Conservation (phyloP, 2,888 invertebrate species). For the Tiliacea aurago region DNA sequence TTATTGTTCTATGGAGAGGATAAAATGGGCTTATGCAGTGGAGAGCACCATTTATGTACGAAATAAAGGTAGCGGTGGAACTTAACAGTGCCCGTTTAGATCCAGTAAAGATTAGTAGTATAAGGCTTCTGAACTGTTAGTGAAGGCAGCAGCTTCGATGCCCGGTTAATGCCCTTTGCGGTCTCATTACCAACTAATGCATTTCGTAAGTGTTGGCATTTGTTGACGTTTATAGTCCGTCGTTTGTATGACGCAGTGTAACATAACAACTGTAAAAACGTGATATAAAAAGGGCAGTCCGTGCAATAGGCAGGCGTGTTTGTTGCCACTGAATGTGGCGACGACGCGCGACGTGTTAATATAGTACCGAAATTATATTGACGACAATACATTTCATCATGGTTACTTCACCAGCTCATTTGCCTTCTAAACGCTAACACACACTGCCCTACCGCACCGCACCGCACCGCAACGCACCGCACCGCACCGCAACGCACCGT, state of each 20-base stretch:
- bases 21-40: constrained; percentile 25
- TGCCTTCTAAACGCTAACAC: not conserved
- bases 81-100: constrained; percentile 56
- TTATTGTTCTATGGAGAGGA: constrained; percentile 43
- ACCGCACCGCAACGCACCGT: not conserved
- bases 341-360: constrained; percentile 16
- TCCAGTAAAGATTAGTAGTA: constrained; percentile 53
- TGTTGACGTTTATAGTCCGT: constrained; percentile 29
- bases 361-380: constrained; percentile 49
- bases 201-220: constrained; percentile 43
- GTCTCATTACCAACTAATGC: constrained; percentile 58
- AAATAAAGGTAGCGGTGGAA: constrained; percentile 54
- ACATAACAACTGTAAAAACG: constrained; percentile 31
- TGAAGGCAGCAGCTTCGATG: constrained; percentile 47
- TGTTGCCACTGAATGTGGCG: constrained; percentile 50
- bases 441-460: not conserved
- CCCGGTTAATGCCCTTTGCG: constrained; percentile 58
- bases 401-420: not conserved
- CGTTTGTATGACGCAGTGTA: not conserved
- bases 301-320: constrained; percentile 31
- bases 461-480: not conserved
- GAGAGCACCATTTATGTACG: constrained; percentile 52
- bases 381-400: not conserved
- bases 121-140: constrained; percentile 57
- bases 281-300: constrained; percentile 3